A percentile compares a stretch with the other conserved stretches of the same genome.
Conservation (phyloP, 2,888 invertebrate species). For the Tachina lurida region DNA sequence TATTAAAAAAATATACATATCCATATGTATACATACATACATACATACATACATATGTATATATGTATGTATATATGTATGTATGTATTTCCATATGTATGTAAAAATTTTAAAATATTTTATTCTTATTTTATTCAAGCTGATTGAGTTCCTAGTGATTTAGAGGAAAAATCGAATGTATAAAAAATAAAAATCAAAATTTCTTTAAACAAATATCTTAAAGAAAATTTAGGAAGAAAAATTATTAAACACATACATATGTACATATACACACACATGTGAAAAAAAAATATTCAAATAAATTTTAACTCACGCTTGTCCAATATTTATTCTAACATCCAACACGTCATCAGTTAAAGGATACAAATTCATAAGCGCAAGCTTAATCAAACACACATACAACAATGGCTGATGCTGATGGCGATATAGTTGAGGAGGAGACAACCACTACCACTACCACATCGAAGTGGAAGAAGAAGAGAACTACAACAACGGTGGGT, state of each 20-base stretch:
- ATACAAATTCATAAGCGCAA: background rate
- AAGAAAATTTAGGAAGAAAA: background rate
- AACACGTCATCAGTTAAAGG: constrained; percentile 31
- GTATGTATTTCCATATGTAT: too few species aligned
- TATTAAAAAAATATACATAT: background rate
- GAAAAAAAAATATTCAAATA: background rate
- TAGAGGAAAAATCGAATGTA: background rate
- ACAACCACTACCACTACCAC: constrained; percentile 76
- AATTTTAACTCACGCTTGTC: background rate
- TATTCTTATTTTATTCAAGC: background rate
- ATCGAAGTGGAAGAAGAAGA: constrained; percentile 79
- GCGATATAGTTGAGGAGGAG: constrained; percentile 73
- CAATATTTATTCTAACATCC: background rate
- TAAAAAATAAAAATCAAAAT: background rate
- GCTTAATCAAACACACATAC: constrained; percentile 19
- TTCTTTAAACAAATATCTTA: background rate
- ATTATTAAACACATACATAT: background rate
- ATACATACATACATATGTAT: too few species aligned
- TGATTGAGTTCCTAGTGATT: background rate
- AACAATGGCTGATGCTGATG: constrained; percentile 73
- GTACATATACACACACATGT: background rate
- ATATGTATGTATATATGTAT: too few species aligned
- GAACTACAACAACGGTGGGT: constrained; percentile 75
- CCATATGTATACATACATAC: too few species aligned
- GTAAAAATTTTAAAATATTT: background rate